A percentile compares a stretch with the other conserved stretches of the same genome.
Evolutionary conservation across 1,140 invertebrate genomes (phyloP).

Genomic region (Popillia japonica): DNA sequence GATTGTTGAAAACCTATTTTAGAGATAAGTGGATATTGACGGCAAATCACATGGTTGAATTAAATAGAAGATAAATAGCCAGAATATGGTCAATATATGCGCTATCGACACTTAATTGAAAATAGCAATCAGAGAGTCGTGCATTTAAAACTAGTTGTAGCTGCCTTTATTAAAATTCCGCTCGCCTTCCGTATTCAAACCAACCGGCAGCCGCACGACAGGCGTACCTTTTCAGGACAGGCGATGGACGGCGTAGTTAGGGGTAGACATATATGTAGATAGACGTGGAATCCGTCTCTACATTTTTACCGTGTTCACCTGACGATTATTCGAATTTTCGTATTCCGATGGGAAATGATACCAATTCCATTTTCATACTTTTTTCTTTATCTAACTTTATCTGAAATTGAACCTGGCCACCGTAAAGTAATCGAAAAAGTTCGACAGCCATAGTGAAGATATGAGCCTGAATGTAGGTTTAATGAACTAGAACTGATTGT

Average conservation of each 20-base stretch:
- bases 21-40: background rate
- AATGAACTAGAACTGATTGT: slow-evolving; percentile 18
- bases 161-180: slow-evolving; percentile 5
- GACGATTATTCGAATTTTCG: slow-evolving; percentile 14
- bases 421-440: slow-evolving; percentile 14
- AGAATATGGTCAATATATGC: background rate
- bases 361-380: slow-evolving; percentile 14
- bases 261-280: background rate
- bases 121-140: background rate
- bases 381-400: slow-evolving; percentile 2
- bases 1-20: background rate
- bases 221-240: background rate
- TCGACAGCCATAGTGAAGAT: background rate
- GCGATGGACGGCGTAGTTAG: background rate
- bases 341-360: slow-evolving; percentile 11
- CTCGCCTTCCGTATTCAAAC: background rate
- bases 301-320: slow-evolving; percentile 17
- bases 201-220: background rate
- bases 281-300: background rate
- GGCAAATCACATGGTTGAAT: background rate
- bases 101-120: background rate
- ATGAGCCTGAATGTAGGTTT: background rate
- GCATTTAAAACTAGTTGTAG: background rate
- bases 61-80: background rate
- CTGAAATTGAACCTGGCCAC: background rate